Conservation (phyloP, 2,113 vertebrate species). For the Agapornis roseicollis region DNA sequence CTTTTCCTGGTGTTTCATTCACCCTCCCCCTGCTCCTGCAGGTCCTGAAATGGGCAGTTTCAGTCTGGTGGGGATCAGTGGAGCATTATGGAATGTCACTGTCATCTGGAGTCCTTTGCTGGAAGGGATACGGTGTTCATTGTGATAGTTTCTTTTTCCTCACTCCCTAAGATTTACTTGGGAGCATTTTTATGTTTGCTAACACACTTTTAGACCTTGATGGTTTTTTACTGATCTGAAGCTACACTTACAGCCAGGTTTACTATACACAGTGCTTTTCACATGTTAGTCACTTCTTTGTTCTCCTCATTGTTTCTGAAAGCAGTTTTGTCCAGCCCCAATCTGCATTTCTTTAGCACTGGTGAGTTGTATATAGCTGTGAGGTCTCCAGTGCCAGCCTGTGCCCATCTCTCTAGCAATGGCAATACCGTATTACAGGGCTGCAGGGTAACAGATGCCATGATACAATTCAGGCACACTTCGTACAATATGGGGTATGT, state of each 20-base stretch:
- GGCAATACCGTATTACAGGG: background rate
- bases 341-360: background rate
- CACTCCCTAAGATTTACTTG: background rate
- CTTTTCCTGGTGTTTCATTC: background rate
- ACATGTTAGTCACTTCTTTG: background rate
- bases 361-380: background rate
- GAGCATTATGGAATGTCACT: background rate
- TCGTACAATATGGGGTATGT: background rate
- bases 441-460: background rate
- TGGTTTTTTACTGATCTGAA: background rate
- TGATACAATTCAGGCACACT: background rate
- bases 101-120: background rate
- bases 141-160: background rate
- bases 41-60: background rate
- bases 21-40: accelerated
- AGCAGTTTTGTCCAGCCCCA: background rate
- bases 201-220: background rate
- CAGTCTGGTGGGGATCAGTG: background rate
- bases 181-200: background rate
- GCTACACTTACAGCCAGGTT: background rate
- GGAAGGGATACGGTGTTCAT: background rate
- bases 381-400: background rate
- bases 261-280: background rate
- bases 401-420: background rate
- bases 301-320: background rate